Percentiles rank a stretch among this genome's conserved stretches.
Conservation (phyloP, 2,888 invertebrate species). For the Sphaerophoria taeniata region DNA sequence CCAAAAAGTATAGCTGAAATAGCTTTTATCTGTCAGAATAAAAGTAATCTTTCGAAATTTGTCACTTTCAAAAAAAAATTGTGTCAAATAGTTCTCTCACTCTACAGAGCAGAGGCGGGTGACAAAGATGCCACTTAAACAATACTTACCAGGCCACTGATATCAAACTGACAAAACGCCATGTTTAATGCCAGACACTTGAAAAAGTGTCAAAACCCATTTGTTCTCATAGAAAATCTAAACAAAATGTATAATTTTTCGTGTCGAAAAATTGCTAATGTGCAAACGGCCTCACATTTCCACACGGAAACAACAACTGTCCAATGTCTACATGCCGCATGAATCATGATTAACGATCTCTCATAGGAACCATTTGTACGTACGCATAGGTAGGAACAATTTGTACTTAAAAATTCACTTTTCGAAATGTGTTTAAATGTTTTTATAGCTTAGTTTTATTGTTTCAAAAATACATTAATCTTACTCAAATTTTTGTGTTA, state of each 20-base stretch:
- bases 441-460: constrained; percentile 64
- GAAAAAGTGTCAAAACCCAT: constrained; percentile 46
- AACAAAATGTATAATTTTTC: constrained; percentile 7
- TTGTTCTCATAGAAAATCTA: constrained; percentile 30
- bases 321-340: background rate
- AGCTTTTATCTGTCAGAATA: background rate
- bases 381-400: too few species aligned
- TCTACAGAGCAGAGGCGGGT: too few species aligned
- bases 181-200: constrained; percentile 28
- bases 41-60: background rate
- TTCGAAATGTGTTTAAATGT: constrained; percentile 12
- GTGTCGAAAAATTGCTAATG: constrained; percentile 6
- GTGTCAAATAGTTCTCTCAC: constrained; percentile 11
- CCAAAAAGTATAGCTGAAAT: background rate
- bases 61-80: constrained; percentile 8
- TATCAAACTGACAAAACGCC: constrained; percentile 19
- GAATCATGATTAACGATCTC: constrained; percentile 36
- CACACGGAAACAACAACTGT: constrained; percentile 26
- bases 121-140: background rate
- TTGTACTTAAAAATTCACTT: constrained; percentile 27
- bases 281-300: constrained; percentile 34
- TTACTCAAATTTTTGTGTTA: constrained; percentile 60
- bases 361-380: background rate
- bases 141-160: background rate
- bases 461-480: constrained; percentile 60